Conservation (phyloP, 2,113 vertebrate genomes). For the Malurus cyaneus region DNA sequence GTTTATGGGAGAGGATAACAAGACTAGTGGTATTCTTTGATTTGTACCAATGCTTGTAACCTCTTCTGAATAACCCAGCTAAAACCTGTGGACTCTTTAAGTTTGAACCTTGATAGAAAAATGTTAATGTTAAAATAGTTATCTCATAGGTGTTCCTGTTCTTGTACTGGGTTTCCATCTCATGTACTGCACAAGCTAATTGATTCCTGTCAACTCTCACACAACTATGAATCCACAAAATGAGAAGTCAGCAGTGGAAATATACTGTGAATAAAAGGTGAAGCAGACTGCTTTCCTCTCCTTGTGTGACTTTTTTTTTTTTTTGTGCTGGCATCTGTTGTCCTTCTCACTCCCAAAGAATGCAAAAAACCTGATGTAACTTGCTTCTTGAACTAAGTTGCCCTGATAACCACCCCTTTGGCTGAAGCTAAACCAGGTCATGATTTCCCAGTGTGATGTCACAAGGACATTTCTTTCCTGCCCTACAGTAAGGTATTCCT, state of each 20-base stretch:
- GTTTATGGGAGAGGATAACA: background rate
- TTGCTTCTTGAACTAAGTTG: conserved; percentile 2
- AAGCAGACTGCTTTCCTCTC: background rate
- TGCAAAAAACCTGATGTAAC: conserved; percentile 35
- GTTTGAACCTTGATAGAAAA: background rate
- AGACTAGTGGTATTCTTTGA: background rate
- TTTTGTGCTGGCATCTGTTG: background rate
- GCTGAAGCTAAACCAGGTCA: conserved; percentile 20
- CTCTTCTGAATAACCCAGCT: background rate
- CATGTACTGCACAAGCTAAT: background rate
- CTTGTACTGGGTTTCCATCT: background rate
- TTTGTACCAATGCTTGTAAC: background rate
- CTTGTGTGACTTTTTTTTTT: background rate
- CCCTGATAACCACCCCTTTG: conserved; percentile 1
- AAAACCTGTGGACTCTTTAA: background rate
- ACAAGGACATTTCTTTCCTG: background rate
- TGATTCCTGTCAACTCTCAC: background rate
- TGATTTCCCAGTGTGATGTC: background rate
- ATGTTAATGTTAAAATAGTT: background rate
- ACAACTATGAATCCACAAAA: background rate
- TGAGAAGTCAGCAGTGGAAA: background rate
- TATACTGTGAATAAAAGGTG: background rate
- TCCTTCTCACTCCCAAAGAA: conserved; percentile 16
- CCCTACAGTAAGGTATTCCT: background rate
- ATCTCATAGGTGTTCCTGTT: background rate